Evolutionary conservation across 37 sponge, comb jelly and placozoan genomes (phyloP).

Genomic region (Hormiphora californensis): DNA sequence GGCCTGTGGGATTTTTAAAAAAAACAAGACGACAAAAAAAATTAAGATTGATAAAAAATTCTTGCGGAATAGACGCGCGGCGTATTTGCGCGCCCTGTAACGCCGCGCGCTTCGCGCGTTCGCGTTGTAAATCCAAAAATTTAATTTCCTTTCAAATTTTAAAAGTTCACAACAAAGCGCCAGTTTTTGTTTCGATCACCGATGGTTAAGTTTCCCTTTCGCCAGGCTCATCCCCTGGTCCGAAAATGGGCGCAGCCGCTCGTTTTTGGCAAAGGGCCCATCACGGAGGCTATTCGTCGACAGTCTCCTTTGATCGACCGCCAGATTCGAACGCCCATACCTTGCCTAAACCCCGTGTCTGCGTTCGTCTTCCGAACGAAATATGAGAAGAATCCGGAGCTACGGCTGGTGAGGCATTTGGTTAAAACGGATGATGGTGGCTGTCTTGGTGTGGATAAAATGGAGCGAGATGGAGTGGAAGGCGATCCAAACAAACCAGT

Average conservation of each 20-base stretch:
- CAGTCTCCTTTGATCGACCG: background rate
- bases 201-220: background rate
- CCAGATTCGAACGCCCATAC: background rate
- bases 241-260: background rate
- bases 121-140: no score
- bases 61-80: no score
- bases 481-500: background rate
- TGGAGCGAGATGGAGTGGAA: background rate
- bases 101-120: no score
- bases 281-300: background rate
- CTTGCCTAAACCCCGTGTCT: background rate
- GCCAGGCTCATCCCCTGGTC: background rate
- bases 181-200: no score
- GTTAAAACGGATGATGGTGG: background rate
- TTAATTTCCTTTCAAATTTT: background rate
- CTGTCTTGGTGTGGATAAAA: background rate
- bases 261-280: background rate
- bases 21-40: no score
- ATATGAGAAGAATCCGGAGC: constrained; percentile 13
- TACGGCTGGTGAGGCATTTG: background rate
- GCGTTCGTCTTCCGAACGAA: background rate
- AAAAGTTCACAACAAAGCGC: background rate
- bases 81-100: no score
- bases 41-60: no score
- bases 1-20: no score